These are phyloP conservation scores for Suillia variegata DNA, from an alignment of 2,888 invertebrate species.

Conservation along the genomic window DNA sequence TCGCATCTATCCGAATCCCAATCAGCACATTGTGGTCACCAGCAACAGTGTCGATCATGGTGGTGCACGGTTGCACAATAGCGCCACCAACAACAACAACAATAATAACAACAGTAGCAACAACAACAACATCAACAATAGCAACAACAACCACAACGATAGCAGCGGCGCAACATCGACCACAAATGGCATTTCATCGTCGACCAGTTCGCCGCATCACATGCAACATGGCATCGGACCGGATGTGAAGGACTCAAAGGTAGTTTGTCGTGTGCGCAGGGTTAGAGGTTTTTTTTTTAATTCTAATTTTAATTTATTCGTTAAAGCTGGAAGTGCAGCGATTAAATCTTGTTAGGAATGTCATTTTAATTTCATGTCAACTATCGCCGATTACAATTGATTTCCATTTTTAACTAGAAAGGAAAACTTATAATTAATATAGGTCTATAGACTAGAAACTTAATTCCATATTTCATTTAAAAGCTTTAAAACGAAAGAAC, in stretches of 20 bases:
- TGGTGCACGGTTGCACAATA: conserved; percentile 40
- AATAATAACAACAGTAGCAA: conserved; percentile 9
- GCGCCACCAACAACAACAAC: conserved; percentile 26
- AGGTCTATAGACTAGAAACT: too few species aligned
- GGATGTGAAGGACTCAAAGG: conserved; percentile 58
- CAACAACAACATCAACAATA: conserved; percentile 20
- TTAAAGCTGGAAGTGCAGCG: neutral
- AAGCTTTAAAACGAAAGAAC: too few species aligned
- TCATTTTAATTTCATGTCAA: too few species aligned
- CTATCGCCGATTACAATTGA: too few species aligned
- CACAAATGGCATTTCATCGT: conserved; percentile 47
- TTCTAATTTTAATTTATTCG: too few species aligned
- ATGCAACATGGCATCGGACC: conserved; percentile 36
- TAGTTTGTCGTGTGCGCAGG: conserved; percentile 22
- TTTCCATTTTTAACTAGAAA: too few species aligned
- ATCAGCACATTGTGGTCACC: conserved; percentile 54
- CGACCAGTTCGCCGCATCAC: conserved; percentile 57
- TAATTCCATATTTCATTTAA: too few species aligned
- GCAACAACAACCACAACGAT: conserved; percentile 15
- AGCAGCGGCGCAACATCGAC: conserved; percentile 16
- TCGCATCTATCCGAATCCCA: conserved; percentile 53
- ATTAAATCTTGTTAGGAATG: too few species aligned
- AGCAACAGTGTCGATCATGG: conserved; percentile 56
- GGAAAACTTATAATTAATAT: too few species aligned
- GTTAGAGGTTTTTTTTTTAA: too few species aligned